phyloP scores from a whole-genome alignment of 2,113 vertebrate species.

The Pogonocichla stellata region DNA sequence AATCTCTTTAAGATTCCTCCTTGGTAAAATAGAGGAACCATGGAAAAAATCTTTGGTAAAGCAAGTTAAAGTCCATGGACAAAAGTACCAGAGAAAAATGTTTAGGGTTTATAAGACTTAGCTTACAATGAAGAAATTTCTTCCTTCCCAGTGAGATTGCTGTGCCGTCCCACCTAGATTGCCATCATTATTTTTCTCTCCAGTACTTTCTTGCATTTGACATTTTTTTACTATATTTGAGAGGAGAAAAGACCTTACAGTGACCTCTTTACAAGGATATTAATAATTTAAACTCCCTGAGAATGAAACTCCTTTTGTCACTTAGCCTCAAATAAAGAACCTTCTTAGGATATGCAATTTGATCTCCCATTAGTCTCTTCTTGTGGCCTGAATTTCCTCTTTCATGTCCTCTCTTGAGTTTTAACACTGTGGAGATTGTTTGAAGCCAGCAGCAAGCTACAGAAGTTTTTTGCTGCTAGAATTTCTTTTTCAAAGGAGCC shows the following conservation, averaged over 20 bases:
- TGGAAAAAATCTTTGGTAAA: background rate
- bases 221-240: background rate
- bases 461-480: background rate
- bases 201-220: background rate
- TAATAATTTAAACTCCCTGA: conserved; percentile 26
- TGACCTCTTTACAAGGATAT: background rate
- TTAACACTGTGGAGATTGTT: background rate
- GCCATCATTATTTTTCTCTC: background rate
- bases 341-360: background rate
- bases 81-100: background rate
- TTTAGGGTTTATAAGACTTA: background rate
- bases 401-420: background rate
- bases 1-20: background rate
- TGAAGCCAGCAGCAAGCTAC: background rate
- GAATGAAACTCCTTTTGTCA: background rate
- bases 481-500: background rate
- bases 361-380: background rate
- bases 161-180: background rate
- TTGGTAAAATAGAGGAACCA: background rate
- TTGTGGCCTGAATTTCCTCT: background rate
- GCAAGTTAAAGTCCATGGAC: background rate
- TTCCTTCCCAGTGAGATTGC: background rate
- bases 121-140: background rate
- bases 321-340: background rate
- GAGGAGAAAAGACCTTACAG: background rate